Evolutionary conservation across 2,888 invertebrate species (phyloP), one percentile per base, ranked within the genome.

Genomic region (Cabera pusaria): DNA sequence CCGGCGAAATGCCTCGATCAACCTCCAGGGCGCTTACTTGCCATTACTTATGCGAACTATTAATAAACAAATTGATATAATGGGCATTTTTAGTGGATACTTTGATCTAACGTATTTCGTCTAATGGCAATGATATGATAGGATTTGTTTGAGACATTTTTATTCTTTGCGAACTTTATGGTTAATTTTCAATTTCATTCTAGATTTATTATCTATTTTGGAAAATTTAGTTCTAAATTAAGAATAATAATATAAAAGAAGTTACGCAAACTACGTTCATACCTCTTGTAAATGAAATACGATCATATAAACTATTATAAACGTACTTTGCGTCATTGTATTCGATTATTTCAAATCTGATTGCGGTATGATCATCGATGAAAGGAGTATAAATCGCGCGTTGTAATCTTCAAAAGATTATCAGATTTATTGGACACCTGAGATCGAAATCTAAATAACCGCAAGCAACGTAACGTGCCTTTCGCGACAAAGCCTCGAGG

Each of bases 11-110:
- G 72, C 78, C 76, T 75, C 64, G 69, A 69, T 60, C 65, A 63
- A 76, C 76, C 79, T 77, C 72, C 71, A 69, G 78, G 80, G 74
- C 80, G 76, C 82, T 79, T 71, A 76, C 83, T 81, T 77, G 84
- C 85, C 79, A 85, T 86, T 83, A 87, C 84, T 87, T 87, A 85
- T 79, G 72, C 76, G 74, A 86, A 84, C 85, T 86, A 87, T 85
- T 86, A 85, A 84, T 83, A 84, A 76, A 81, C 79, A 80, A 86
- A 82, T 86, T 83, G 79, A 82, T 85, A 79, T 78, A 79, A 80
- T 80, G 77, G 73, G 75, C 68, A 66, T 65, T 70, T 67, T 60
- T 58, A 63, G 63, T 65, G 59, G 64, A 61, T 60, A 57, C 61
- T 71, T 67, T 71, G 67, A 73, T 66, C 57, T 65, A 53, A 57